Evolutionary conservation across 2,888 invertebrate species (phyloP).

Genomic region (Portevinia maculata): DNA sequence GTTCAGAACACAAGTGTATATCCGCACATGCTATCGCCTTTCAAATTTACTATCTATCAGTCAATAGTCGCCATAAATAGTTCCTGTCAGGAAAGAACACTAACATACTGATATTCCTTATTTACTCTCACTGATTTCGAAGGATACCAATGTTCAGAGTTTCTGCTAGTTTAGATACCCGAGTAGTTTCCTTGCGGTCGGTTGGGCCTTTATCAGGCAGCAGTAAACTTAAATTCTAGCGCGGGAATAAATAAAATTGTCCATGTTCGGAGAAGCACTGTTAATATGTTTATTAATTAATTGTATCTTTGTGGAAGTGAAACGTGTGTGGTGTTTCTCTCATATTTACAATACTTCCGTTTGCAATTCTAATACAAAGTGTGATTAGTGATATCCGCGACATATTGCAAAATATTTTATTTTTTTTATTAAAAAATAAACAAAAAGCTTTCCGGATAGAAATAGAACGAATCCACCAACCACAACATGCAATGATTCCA

Average conservation of each 20-base stretch:
- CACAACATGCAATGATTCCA: conserved; percentile 53
- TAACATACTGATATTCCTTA: conserved; percentile 62
- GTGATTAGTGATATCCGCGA: conserved; percentile 13
- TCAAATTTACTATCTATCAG: conserved; percentile 67
- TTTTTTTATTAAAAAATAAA: conserved; percentile 14
- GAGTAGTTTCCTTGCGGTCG: conserved; percentile 64
- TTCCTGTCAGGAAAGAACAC: conserved; percentile 42
- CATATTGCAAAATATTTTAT: background rate
- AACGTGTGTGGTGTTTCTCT: background rate
- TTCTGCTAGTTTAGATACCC: conserved; percentile 47
- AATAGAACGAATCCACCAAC: conserved; percentile 42
- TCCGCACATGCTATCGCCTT: conserved; percentile 41
- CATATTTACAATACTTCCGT: background rate
- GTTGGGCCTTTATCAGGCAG: conserved; percentile 36
- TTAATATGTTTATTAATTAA: too few relatives aligned
- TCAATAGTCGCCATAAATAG: conserved; percentile 68
- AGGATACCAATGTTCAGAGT: conserved; percentile 42
- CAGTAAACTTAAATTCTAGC: conserved; percentile 38
- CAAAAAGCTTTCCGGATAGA: conserved; percentile 22
- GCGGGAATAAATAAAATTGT: conserved; percentile 36
- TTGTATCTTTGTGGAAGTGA: background rate
- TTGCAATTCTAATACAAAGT: conserved; percentile 6
- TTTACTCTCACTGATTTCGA: conserved; percentile 50
- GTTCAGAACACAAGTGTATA: conserved; percentile 30
- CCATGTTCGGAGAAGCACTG: background rate